Percentiles rank a stretch among this genome's conserved stretches.
These are phyloP conservation scores for Aplidium turbinatum DNA, from an alignment of 23 tunicate genomes.

Conservation along the genomic window DNA sequence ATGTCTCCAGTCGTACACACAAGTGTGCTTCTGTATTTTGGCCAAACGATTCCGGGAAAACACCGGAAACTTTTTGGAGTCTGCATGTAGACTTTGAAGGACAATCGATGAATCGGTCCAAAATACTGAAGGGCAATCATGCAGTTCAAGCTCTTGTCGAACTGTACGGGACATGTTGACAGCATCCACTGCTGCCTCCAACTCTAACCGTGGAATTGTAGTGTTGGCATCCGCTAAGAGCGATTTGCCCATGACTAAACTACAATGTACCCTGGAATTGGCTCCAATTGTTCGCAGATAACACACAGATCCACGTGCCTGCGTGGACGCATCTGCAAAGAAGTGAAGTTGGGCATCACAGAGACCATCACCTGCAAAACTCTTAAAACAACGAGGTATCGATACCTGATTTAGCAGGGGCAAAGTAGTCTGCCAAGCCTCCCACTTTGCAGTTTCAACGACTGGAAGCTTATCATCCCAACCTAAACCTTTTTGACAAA, in stretches of 20 bases:
- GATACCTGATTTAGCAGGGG: neutral
- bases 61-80: conserved; percentile 8
- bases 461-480: conserved; percentile 27
- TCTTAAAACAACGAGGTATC: conserved; percentile 6
- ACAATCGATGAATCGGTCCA: conserved; percentile 16
- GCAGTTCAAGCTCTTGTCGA: neutral
- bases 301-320: conserved; percentile 31
- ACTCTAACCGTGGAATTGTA: conserved; percentile 6
- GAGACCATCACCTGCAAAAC: neutral
- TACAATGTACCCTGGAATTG: neutral
- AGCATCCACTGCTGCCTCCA: conserved; percentile 4
- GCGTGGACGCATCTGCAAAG: conserved; percentile 23
- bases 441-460: neutral
- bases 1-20: conserved; percentile 5
- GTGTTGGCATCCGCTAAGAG: neutral
- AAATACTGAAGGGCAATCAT: neutral
- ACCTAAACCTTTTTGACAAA: neutral
- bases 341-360: neutral
- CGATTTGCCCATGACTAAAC: conserved; percentile 34
- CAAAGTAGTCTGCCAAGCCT: neutral
- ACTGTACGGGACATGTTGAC: neutral
- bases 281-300: neutral
- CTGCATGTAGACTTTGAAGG: conserved; percentile 17
- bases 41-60: conserved; percentile 24
- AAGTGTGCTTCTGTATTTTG: neutral